phyloP scores from a whole-genome alignment of 1,140 invertebrate species.

The Varroa destructor region DNA sequence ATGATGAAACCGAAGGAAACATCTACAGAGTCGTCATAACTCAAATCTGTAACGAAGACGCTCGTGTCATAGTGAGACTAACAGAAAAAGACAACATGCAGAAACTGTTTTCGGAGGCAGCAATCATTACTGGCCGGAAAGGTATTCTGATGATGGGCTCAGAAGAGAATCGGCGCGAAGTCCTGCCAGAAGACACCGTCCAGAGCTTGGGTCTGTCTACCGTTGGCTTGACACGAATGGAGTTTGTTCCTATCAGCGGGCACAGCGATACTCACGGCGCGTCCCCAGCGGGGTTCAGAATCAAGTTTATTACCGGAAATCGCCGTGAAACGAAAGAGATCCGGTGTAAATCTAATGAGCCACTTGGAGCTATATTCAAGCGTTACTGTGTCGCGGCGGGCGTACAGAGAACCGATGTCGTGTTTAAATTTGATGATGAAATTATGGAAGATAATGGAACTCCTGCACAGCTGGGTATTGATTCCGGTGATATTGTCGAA shows the following conservation, averaged over 20 bases:
- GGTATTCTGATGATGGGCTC: constrained; percentile 1
- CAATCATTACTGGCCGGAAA: too few species aligned
- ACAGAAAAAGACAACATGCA: not conserved
- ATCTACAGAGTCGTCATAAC: not conserved
- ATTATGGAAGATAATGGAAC: not conserved
- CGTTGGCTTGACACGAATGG: too few species aligned
- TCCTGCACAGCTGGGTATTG: not conserved
- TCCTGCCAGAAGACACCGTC: constrained; percentile 12
- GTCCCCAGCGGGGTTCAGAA: not conserved
- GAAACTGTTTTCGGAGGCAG: not conserved
- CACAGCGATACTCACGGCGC: too few species aligned
- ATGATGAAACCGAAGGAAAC: not conserved
- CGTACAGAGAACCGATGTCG: not conserved
- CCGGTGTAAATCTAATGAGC: not conserved
- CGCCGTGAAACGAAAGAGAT: constrained; percentile 3
- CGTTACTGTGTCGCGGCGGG: not conserved
- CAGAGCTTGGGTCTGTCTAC: not conserved
- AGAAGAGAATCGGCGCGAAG: not conserved
- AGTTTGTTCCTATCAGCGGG: too few species aligned
- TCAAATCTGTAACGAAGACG: not conserved
- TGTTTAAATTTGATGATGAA: constrained; percentile 19
- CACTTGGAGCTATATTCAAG: not conserved
- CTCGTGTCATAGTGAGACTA: not conserved
- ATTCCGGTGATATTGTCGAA: constrained; percentile 3
- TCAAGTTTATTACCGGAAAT: constrained; percentile 4